A percentile compares a stretch with the other conserved stretches of the same genome.
These are phyloP conservation scores for Etheostoma spectabile DNA, from an alignment of 2,113 vertebrate species.

Conservation along the genomic window DNA sequence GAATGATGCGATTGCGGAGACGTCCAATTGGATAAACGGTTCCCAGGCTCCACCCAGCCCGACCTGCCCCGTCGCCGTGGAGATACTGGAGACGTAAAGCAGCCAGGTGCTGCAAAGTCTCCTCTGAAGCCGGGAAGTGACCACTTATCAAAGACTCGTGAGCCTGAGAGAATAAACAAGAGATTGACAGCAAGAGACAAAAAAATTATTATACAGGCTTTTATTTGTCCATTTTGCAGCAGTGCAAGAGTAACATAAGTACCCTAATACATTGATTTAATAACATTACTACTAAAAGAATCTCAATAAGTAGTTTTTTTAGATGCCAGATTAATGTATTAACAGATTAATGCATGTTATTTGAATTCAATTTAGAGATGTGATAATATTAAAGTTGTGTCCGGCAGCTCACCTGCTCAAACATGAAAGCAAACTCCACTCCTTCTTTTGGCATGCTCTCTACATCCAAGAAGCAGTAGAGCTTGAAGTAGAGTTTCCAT, in stretches of 20 bases:
- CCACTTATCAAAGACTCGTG: conserved; percentile 93
- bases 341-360: not conserved
- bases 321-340: not conserved
- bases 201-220: not conserved
- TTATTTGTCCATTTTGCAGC: not conserved
- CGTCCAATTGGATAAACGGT: conserved; percentile 90
- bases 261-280: not conserved
- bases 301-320: not conserved
- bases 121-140: conserved; percentile 92
- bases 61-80: conserved; percentile 88
- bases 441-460: conserved; percentile 93
- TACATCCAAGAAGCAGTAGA: conserved; percentile 94
- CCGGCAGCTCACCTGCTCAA: conserved; percentile 86
- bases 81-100: conserved; percentile 92
- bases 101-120: conserved; percentile 91
- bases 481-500: conserved; percentile 94
- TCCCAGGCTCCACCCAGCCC: conserved; percentile 89
- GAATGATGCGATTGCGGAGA: conserved; percentile 91
- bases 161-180: conserved; percentile 78
- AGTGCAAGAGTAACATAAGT: not conserved
- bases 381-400: no score
- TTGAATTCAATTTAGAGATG: not conserved
- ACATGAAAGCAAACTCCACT: conserved; percentile 96
- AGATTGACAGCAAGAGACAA: not conserved
- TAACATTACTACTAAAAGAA: not conserved